Evolutionary conservation across 2,797 vertebrate species (phyloP), one percentile per base, ranked within the genome.

Genomic region (Macropodus opercularis): DNA sequence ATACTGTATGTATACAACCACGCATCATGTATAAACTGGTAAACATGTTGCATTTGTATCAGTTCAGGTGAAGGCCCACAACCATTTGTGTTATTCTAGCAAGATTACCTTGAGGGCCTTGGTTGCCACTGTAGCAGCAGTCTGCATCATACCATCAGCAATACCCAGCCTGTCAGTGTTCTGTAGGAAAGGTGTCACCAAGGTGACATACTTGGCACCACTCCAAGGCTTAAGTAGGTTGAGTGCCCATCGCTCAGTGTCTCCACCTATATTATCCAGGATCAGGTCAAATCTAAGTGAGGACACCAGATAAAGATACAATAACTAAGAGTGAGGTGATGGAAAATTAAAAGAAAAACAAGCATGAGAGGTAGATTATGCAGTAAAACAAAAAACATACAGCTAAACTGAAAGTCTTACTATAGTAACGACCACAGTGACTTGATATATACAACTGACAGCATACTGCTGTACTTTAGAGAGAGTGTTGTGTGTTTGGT

Each of bases 121-220:
- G 38, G 84, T 89, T 19, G 92, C 91, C 69, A 97, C 22, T 0
- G 96, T 98, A 35, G 93, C 83, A 13, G 92, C 95, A 0, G 90
- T 94, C 88, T 91, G 91, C 83, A 97, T 60, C 96, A 99, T 98
- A 65, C 98, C 98, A 0, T 98, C 96, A 15, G 95, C 95, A 2
- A 98, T 47, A 15, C 98, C 98, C 62, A 98, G 85, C 15, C 1
- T 83, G 86, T 99, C 98, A 13, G 94, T 91, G 85, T 99, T 99
- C 57, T 93, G 90, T 56, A 99, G 84, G 79, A 99, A 98, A 6
- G 98, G 96, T 0, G 96, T 98, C 44, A 99, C 93, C 23, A 99
- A 85, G 5, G 97, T 96, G 73, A 98, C 91, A 0, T 94, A 99
- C 0, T 95, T 97, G 51, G 96, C 95, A 19, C 98, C 96, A 0